Conservation (phyloP, 2,113 vertebrate genomes). For the Oryzias celebensis region DNA sequence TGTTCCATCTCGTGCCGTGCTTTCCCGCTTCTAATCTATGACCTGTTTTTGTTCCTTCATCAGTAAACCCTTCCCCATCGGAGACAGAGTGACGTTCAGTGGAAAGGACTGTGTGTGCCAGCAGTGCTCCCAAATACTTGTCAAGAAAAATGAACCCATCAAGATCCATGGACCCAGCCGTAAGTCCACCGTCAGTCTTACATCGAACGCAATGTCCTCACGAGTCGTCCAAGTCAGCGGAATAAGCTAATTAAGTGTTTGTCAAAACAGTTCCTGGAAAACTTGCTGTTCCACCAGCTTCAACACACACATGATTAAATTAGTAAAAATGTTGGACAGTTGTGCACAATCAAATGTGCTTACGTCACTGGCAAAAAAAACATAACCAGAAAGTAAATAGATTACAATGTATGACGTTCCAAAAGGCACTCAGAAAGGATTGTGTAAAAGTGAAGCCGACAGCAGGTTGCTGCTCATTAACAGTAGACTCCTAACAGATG, state of each 20-base stretch:
- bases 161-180: slow-evolving; percentile 97
- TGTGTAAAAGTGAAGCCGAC: slow-evolving; percentile 27
- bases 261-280: slow-evolving; percentile 39
- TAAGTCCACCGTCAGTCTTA: slow-evolving; percentile 70
- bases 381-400: background rate
- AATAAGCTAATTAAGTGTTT: slow-evolving; percentile 56
- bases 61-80: slow-evolving; percentile 97
- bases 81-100: slow-evolving; percentile 97
- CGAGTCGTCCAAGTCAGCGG: slow-evolving; percentile 27
- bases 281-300: slow-evolving; percentile 37
- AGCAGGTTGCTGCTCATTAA: slow-evolving; percentile 27
- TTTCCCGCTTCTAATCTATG: slow-evolving; percentile 26
- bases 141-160: slow-evolving; percentile 90
- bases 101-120: slow-evolving; percentile 98
- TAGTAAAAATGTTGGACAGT: background rate
- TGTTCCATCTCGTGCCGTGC: slow-evolving; percentile 12
- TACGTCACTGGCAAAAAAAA: background rate
- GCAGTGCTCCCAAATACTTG: slow-evolving; percentile 89
- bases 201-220: slow-evolving; percentile 37
- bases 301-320: slow-evolving; percentile 36
- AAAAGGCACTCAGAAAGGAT: slow-evolving; percentile 37
- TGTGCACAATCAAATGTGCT: background rate
- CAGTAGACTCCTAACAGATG: slow-evolving; percentile 48
- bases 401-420: slow-evolving; percentile 8
- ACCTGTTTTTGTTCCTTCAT: slow-evolving; percentile 21